Base-by-base conservation (phyloP, 2,888 invertebrate species). In the Uloborus plumipes region DNA sequence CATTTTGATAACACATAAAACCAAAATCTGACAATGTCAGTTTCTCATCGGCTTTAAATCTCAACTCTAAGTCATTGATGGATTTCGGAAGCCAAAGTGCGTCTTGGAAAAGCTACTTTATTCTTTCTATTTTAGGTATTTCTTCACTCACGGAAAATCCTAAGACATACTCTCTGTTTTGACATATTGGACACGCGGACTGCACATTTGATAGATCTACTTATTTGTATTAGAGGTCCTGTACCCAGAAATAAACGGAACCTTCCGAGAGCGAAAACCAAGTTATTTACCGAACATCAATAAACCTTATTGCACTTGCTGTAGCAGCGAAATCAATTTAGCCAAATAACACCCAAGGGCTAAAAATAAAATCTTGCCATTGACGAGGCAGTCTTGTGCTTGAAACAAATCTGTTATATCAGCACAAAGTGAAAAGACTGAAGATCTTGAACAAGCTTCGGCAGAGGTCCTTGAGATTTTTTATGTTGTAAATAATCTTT, bases 341-440 rank as follows among this genome's bases (percentile, higher is more conserved):
- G 39, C 39, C 39, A 39, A 39, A 39, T 39, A 39, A 39, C 39
- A 39, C 39, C 39, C 39, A 39, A 39, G 39, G 39, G 39, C n/a
- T 26, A 22, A 50, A 66, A 51, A 66, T 15, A 26, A n/a, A 53
- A 53, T n/a, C 18, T n/a, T 31, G 67, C 51, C 18, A 53, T 50
- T 53, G 31, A 53, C 26, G 14, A n/a, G 51, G 53, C 67, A 67
- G 53, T 51, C 51, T 53, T 22, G 31, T 67, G 31, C 26, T 31
- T 14, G 67, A 53, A 9, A 67, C 67, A 67, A 53, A 51, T 67
- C 53, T 67, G 67, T 67, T 53, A 67, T 67, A 67, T 53, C 67
- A 51, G 47, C 31, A 53, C 67, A 13, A 67, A 53, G 51, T 67
- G 53, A 67, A 66, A 66, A 9, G 7, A 39, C 39, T 39, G 39